Base-by-base conservation (phyloP, 2,888 invertebrate species). In the Caenorhabditis sulstoni region DNA sequence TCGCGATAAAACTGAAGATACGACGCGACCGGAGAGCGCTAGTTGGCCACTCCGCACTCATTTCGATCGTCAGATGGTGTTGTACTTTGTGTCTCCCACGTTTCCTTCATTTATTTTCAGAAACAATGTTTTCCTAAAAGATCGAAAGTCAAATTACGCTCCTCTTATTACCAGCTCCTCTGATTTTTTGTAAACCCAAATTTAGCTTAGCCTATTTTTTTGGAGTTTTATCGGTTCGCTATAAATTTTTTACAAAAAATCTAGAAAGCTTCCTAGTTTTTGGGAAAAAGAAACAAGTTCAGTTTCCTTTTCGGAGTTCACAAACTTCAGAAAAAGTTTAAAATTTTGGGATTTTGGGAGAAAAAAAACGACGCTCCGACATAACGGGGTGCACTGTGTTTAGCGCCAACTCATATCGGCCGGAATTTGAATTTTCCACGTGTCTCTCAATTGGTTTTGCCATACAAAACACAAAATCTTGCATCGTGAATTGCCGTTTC, bases 1-100 rank as follows among this genome's bases (percentile, higher is more conserved):
- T n/a, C n/a, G n/a, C n/a, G 59, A 68, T 68, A 68, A 68, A 68
- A 68, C 29, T 14, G 59, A 68, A 61, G 68, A 68, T 68, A 53
- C 23, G 23, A 29, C 12, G 14, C n/a, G 52, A 22, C 52, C 14
- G 29, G 29, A 29, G 29, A 29, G 29, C 29, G 29, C 29, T 29
- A 29, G 52, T 52, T 52, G 68, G 58, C 29, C 23, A 29, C 58
- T 39, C 49, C 29, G 59, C 52, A 7, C 67, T 22, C 59, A 59
- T 45, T 68, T 68, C 59, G 29, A 50, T 18, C 39, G 29, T 14
- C 49, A 12, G 18, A 52, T 22, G 41, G 29, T 59, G 29, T 37
- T 66, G 66, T 66, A 66, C 66, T 66, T 66, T 66, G 57, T 57
- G 44, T 49, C 39, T 50, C n/a, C 1, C 11, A 11, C 11, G 41